Evolutionary conservation across 2,113 vertebrate species (phyloP).

Genomic region (Turnix velox): DNA sequence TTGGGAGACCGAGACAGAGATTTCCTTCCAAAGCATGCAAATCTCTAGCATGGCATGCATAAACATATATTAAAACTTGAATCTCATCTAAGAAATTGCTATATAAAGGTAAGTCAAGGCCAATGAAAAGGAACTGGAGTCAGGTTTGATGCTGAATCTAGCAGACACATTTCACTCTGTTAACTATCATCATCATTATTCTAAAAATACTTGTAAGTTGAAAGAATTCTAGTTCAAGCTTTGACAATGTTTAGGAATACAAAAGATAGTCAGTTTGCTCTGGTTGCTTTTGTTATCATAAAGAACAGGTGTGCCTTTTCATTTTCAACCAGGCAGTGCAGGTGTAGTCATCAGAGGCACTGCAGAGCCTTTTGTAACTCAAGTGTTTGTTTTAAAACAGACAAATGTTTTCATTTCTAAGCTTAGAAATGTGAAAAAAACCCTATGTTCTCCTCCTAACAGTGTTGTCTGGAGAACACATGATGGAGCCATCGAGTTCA

Average conservation of each 20-base stretch:
- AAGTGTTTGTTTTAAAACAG: background rate
- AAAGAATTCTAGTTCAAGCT: background rate
- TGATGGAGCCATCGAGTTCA: conserved; percentile 60
- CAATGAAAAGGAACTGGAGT: background rate
- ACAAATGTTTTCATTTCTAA: background rate
- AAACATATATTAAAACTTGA: background rate
- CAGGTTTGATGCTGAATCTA: background rate
- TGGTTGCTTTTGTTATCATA: background rate
- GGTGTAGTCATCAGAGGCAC: background rate
- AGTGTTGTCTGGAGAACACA: conserved; percentile 29
- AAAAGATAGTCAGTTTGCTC: background rate
- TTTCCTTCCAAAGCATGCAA: background rate
- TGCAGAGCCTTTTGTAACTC: background rate
- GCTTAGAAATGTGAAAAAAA: background rate
- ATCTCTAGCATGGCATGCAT: background rate
- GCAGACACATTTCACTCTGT: background rate
- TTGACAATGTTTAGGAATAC: background rate
- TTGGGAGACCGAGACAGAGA: background rate
- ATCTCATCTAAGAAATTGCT: background rate
- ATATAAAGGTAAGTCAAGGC: rapidly evolving
- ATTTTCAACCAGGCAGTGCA: background rate
- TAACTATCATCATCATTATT: background rate
- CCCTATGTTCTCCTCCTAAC: background rate
- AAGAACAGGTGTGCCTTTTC: background rate
- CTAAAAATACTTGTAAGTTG: background rate